Percentiles rank a stretch among this genome's conserved stretches.
phyloP scores from a whole-genome alignment of 2,888 invertebrate species.

The Synanthedon vespiformis region DNA sequence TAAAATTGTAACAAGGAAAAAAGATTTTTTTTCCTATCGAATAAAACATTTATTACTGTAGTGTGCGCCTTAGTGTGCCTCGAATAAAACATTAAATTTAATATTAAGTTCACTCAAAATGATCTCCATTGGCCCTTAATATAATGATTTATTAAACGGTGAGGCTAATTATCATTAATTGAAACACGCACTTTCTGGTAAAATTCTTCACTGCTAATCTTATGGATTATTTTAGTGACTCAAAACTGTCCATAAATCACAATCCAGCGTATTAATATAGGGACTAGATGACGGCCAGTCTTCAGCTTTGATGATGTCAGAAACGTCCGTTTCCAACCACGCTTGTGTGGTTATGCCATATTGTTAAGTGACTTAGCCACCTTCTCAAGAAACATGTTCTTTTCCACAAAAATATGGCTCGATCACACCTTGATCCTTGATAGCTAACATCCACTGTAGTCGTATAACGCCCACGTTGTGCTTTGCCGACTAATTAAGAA shows the following conservation, averaged over 20 bases:
- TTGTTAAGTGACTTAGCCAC: too few species aligned
- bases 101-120: slow-evolving; percentile 1
- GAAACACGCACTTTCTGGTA: slow-evolving; percentile 5
- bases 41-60: too few species aligned
- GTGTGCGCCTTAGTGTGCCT: neutral
- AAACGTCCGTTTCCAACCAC: too few species aligned
- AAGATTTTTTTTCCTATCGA: neutral
- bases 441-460: too few species aligned
- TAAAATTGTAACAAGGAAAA: neutral
- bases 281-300: neutral
- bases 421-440: too few species aligned
- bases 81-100: neutral
- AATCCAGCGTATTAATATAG: slow-evolving; percentile 5
- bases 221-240: slow-evolving; percentile 2
- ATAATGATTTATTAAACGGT: slow-evolving; percentile 5
- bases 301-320: neutral
- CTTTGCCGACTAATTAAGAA: slow-evolving; percentile 7
- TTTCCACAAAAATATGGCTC: too few species aligned
- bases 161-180: slow-evolving; percentile 6
- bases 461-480: too few species aligned
- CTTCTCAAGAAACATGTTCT: too few species aligned
- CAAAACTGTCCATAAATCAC: slow-evolving; percentile 6
- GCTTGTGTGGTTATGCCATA: too few species aligned
- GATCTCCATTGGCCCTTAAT: slow-evolving; percentile 4
- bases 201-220: slow-evolving; percentile 6